Conservation (phyloP, 2,797 vertebrate genomes). For the Sparus aurata region DNA sequence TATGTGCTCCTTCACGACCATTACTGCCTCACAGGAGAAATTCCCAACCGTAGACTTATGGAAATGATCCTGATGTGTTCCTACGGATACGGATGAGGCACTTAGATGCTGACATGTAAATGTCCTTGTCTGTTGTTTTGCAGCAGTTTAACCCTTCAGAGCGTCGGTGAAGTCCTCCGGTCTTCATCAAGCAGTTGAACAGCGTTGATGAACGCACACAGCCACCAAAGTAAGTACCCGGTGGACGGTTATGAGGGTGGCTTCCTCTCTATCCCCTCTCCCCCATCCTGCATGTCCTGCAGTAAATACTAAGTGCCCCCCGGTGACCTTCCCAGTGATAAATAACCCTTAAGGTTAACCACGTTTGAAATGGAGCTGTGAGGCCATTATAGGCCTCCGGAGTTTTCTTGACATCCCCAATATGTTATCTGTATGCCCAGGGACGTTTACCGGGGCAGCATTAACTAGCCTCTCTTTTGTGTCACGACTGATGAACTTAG, state of each 20-base stretch:
- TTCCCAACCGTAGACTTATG: conserved; percentile 55
- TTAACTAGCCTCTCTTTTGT: conserved; percentile 65
- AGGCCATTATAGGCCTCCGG: conserved; percentile 82
- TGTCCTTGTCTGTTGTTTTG: conserved; percentile 38
- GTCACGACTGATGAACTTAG: conserved; percentile 57
- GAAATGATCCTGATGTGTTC: conserved; percentile 64
- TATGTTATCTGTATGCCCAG: conserved; percentile 79
- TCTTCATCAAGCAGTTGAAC: conserved; percentile 58
- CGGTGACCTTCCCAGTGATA: conserved; percentile 84
- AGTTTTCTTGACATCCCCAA: conserved; percentile 84
- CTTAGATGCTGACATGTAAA: conserved; percentile 43
- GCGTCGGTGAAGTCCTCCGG: conserved; percentile 42
- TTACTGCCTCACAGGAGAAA: conserved; percentile 58
- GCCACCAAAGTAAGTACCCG: conserved; percentile 39
- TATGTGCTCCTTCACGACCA: conserved; percentile 60
- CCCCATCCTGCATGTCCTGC: conserved; percentile 77
- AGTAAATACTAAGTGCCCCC: conserved; percentile 83
- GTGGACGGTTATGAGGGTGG: conserved; percentile 58
- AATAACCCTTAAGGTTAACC: conserved; percentile 87
- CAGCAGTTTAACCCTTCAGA: conserved; percentile 30
- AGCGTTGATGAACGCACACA: conserved; percentile 55
- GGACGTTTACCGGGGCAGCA: conserved; percentile 58
- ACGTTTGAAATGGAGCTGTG: conserved; percentile 86
- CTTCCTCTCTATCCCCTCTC: conserved; percentile 62
- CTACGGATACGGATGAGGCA: conserved; percentile 62